Evolutionary conservation across 1,140 invertebrate genomes (phyloP).

Genomic region (Agraylea sexmaculata): DNA sequence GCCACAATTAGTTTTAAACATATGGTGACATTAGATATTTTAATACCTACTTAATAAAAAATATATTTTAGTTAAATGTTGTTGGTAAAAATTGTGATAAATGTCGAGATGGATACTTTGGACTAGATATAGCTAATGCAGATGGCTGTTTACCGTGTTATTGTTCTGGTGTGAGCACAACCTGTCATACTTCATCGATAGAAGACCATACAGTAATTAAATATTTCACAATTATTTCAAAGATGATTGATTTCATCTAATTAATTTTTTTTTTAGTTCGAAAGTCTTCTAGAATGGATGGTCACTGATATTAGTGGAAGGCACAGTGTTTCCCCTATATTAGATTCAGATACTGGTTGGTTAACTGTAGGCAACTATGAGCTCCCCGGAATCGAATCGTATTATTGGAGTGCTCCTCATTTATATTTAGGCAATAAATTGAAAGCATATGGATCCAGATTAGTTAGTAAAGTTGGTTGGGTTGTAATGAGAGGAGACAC

Average conservation of each 20-base stretch:
- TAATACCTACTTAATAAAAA: not conserved
- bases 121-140: constrained; percentile 58
- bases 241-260: constrained; percentile 1
- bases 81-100: constrained; percentile 66
- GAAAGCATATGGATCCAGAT: constrained; percentile 71
- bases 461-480: constrained; percentile 72
- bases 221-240: constrained; percentile 4
- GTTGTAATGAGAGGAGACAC: constrained; percentile 78
- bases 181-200: constrained; percentile 54
- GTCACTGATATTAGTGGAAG: constrained; percentile 48
- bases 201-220: constrained; percentile 43
- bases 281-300: constrained; percentile 49
- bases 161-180: constrained; percentile 75
- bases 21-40: not conserved
- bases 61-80: constrained; percentile 49
- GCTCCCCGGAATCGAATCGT: constrained; percentile 55
- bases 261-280: constrained; percentile 34
- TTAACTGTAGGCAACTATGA: constrained; percentile 53
- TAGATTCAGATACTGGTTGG: constrained; percentile 42
- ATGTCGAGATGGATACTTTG: constrained; percentile 78
- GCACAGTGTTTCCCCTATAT: constrained; percentile 35
- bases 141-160: constrained; percentile 82
- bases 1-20: constrained; percentile 5
- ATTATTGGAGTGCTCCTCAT: constrained; percentile 81
- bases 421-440: constrained; percentile 62